These are phyloP conservation scores for Amblyjoppa fuscipennis DNA, from an alignment of 2,888 invertebrate genomes.

Conservation along the genomic window DNA sequence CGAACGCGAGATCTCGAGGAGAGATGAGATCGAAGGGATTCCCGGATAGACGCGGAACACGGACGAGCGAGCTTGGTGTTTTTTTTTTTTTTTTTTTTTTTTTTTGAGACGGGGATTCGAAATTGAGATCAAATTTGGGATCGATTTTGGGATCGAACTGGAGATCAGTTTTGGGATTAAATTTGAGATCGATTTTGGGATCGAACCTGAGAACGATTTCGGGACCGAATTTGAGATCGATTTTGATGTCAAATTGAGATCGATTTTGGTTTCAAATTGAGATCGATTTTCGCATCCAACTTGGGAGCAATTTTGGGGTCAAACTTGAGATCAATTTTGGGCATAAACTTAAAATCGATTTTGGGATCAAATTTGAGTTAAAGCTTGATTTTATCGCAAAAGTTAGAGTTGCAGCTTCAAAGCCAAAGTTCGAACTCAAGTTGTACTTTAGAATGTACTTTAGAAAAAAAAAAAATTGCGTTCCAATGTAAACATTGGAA, in stretches of 20 bases:
- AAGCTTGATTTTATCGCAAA: not conserved
- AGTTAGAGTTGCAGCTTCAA: no score
- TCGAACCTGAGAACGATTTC: not conserved
- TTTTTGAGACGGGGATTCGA: not conserved
- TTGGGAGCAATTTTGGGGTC: no score
- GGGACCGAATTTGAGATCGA: not conserved
- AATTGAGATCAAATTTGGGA: not conserved
- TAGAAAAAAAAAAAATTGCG: no score
- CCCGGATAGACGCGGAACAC: not conserved
- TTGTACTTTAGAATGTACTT: no score
- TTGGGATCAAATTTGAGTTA: no score
- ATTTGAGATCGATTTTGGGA: not conserved
- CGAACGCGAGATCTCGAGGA: conserved; percentile 4
- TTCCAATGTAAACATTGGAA: not conserved
- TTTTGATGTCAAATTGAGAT: not conserved
- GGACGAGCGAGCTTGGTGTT: not conserved
- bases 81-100: not conserved
- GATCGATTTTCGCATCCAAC: not conserved
- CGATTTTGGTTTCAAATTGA: not conserved
- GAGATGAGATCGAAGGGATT: conserved; percentile 7
- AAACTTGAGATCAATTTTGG: no score
- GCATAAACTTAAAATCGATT: not conserved
- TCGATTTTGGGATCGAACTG: not conserved
- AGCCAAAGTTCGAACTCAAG: no score
- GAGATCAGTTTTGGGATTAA: not conserved